Evolutionary conservation across 2,797 vertebrate genomes (phyloP), one percentile per base, ranked within the genome.

Genomic region (Schizopygopsis pylzovi): DNA sequence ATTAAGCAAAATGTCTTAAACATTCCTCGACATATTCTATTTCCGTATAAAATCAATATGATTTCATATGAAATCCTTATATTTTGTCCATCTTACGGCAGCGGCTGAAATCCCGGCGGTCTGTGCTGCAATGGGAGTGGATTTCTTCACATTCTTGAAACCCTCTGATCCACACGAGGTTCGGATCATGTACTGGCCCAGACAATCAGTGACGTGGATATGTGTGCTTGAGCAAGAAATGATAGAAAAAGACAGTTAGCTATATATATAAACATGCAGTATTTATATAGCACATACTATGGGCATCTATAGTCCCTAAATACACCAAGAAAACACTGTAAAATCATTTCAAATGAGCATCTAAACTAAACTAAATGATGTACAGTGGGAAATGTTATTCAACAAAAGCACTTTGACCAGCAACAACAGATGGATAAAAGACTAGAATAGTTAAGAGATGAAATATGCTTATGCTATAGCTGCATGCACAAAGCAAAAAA

Each of bases 81-180:
- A 37, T 45, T 83, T 4, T 59, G 33, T 49, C 9, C 4, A 54
- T 76, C 96, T 95, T 89, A 99, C 98, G 12, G 39, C 72, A 0
- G 96, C 98, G 0, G 97, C 97, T 0, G 98, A 94, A 2, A 98
- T 94, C 86, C 95, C 98, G 0, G 98, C 95, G 0, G 97, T 96
- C 94, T 99, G 98, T 1, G 98, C 97, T 0, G 98, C 98, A 0
- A 99, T 90, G 37, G 96, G 94, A 0, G 97, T 98, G 20, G 95
- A 95, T 91, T 97, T 99, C 95, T 95, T 99, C 86, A 94, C 90
- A 0, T 99, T 98, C 88, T 94, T 96, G 90, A 99, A 99, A 8
- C 98, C 98, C 76, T 99, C 98, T 0, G 95, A 96, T 87, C 98
- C 98, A 0, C 98, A 99, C 71, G 97, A 98, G 0, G 96, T 92